A percentile compares a stretch with the other conserved stretches of the same genome.
Evolutionary conservation across 2,113 vertebrate genomes (phyloP).

Genomic region (Trematocara zebra): DNA sequence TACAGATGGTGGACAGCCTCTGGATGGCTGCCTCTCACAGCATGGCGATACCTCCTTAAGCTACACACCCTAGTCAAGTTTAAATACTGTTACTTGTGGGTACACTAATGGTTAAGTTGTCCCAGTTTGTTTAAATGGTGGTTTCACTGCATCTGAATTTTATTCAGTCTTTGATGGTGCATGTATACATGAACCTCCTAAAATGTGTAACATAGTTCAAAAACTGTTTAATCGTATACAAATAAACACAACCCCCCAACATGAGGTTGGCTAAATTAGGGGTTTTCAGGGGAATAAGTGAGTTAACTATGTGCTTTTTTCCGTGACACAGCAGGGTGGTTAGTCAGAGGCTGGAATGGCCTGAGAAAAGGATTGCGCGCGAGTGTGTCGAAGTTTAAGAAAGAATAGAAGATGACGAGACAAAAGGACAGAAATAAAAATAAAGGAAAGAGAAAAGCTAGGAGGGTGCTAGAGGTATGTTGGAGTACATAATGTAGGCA

Average conservation of each 20-base stretch:
- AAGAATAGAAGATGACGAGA: neutral
- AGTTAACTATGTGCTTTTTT: neutral
- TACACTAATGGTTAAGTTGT: neutral
- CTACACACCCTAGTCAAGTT: neutral
- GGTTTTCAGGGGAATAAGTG: slow-evolving; percentile 14
- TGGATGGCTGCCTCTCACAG: neutral
- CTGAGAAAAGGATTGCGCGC: neutral
- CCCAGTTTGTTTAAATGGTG: neutral
- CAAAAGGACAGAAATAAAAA: neutral
- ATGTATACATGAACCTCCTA: neutral
- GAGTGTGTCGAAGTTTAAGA: neutral
- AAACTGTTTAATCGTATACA: neutral
- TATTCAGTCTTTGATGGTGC: neutral
- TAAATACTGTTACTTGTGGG: neutral
- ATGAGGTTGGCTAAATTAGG: slow-evolving; percentile 1
- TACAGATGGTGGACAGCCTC: neutral
- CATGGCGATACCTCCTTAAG: neutral
- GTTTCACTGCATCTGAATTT: neutral
- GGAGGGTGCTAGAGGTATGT: neutral
- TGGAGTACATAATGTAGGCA: neutral
- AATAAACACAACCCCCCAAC: neutral
- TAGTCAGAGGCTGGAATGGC: slow-evolving; percentile 28
- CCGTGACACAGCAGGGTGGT: slow-evolving; percentile 35
- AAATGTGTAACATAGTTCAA: neutral
- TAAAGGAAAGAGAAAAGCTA: neutral